A percentile compares a stretch with the other conserved stretches of the same genome.
Conservation (phyloP, 2,888 invertebrate genomes). For the Myopa tessellatipennis region DNA sequence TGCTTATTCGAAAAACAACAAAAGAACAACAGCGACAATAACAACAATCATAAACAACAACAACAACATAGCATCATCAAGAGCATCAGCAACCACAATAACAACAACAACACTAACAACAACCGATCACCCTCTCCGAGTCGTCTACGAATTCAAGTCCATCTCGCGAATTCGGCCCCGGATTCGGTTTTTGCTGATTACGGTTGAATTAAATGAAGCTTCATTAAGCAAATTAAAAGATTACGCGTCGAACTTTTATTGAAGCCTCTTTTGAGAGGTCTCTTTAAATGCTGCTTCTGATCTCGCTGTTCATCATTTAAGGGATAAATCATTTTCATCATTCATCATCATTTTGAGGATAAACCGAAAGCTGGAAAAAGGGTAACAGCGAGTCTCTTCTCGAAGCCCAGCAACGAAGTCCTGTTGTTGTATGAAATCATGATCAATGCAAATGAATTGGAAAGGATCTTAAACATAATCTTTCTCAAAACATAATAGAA, state of each 20-base stretch:
- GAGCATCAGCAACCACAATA: too few relatives aligned
- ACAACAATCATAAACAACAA: too few relatives aligned
- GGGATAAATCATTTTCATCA: too few relatives aligned
- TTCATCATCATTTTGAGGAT: too few relatives aligned
- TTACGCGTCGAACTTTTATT: neutral
- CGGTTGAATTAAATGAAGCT: neutral
- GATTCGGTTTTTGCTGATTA: neutral
- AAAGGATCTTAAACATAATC: too few relatives aligned
- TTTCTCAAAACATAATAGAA: too few relatives aligned
- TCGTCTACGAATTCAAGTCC: neutral
- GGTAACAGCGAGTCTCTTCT: neutral
- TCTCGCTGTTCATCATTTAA: too few relatives aligned
- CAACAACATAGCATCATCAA: too few relatives aligned
- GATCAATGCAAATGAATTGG: too few relatives aligned
- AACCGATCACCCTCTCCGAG: neutral
- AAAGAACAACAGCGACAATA: too few relatives aligned
- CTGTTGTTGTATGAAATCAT: neutral
- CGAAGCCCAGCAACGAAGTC: neutral
- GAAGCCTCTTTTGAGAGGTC: neutral
- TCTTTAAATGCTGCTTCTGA: too few relatives aligned
- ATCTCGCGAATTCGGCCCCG: neutral
- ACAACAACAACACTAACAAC: neutral
- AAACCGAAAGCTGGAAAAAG: too few relatives aligned
- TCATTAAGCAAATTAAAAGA: constrained; percentile 20
- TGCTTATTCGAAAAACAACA: neutral